These are phyloP conservation scores for Struthio camelus DNA, from an alignment of 2,113 vertebrate species.

Conservation along the genomic window DNA sequence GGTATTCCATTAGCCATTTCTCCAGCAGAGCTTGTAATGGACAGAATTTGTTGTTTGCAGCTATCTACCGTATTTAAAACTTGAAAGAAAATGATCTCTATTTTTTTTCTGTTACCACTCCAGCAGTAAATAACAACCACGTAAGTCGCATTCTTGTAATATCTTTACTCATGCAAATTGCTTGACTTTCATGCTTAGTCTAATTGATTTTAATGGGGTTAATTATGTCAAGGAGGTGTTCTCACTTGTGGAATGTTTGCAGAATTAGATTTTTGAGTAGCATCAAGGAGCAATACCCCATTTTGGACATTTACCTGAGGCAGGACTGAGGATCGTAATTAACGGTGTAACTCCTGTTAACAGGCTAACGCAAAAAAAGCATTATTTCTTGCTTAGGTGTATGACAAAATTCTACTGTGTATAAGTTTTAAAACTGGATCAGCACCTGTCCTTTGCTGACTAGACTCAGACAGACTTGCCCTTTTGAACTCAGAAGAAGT, in stretches of 20 bases:
- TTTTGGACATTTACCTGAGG: not conserved
- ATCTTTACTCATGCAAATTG: not conserved
- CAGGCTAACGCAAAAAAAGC: not conserved
- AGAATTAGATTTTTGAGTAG: not conserved
- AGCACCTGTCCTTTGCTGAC: not conserved
- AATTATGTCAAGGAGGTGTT: not conserved
- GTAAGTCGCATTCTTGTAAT: not conserved
- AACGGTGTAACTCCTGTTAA: not conserved
- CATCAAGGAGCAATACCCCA: not conserved
- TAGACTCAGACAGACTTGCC: not conserved
- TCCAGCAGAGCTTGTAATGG: slow-evolving; percentile 26
- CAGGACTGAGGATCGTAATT: not conserved
- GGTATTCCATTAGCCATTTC: not conserved
- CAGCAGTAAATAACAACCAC: not conserved
- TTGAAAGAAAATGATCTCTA: not conserved
- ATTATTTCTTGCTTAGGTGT: not conserved
- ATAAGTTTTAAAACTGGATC: not conserved
- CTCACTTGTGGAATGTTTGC: not conserved
- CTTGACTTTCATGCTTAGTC: not conserved
- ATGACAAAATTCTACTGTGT: not conserved
- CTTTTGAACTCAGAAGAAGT: not conserved
- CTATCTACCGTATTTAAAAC: not conserved
- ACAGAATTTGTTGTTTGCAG: slow-evolving; percentile 31
- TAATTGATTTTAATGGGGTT: not conserved
- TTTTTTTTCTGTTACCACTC: not conserved